phyloP scores from a whole-genome alignment of 2,113 vertebrate genomes.

The Chloebia gouldiae region DNA sequence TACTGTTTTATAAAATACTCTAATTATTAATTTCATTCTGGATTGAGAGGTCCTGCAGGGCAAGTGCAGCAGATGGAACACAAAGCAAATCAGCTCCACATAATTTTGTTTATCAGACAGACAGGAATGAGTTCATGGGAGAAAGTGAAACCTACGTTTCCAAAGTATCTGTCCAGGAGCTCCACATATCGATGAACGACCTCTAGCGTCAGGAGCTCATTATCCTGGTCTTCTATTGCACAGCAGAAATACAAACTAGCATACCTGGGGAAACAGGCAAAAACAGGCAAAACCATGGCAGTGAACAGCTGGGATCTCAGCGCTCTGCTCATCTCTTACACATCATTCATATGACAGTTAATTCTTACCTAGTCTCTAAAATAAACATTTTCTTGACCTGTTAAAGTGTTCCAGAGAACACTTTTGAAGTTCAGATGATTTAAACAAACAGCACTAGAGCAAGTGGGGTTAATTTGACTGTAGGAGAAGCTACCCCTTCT shows the following conservation, averaged over 20 bases:
- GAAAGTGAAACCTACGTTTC: constrained; percentile 82
- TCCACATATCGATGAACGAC: constrained; percentile 92
- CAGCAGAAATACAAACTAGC: constrained; percentile 93
- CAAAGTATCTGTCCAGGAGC: constrained; percentile 93
- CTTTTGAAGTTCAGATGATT: neutral
- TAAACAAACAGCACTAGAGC: neutral
- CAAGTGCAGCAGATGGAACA: neutral
- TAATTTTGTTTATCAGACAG: neutral
- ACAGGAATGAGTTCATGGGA: neutral
- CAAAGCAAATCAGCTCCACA: neutral
- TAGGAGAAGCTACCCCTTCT: neutral
- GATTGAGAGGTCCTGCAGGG: neutral
- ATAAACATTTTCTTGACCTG: neutral
- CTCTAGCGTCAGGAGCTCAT: constrained; percentile 90
- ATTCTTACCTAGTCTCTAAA: neutral
- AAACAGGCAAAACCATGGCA: neutral
- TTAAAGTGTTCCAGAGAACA: neutral
- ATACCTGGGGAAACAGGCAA: constrained; percentile 76
- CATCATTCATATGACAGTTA: neutral
- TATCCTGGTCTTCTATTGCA: constrained; percentile 87
- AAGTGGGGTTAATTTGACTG: neutral
- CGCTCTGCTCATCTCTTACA: neutral
- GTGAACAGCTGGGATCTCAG: neutral
- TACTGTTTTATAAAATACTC: neutral
- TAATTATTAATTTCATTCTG: neutral